Base-by-base conservation (phyloP, 30 jellyfish, hydroid and myxozoan species). In the Aurelia aurita complex sp. Pacific region DNA sequence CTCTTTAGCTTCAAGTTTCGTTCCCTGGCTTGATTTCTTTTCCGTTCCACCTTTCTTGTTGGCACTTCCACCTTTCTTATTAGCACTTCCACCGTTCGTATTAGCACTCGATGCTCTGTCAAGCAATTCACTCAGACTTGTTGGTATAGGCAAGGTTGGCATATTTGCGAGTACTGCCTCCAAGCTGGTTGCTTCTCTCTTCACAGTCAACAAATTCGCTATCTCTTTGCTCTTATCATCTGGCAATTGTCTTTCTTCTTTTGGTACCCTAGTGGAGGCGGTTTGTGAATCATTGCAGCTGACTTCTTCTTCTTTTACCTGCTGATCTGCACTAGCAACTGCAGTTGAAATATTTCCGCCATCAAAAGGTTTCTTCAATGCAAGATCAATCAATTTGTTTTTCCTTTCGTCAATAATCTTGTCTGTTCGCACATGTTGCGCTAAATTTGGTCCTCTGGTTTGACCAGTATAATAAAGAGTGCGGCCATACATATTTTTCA, bases 401-500 rank as follows among this genome's bases (percentile, higher is more conserved):
- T 46, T 9, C 14, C 15, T 7, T 3, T 32, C 57, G 9, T 51
- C 83, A n/a, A 69, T 69, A 14, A 81, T 69, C 52, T 81, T 81
- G 43, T 81, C 90, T 16, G 92, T 83, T 72, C 92, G 73, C 1
- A 83, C 79, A 42, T 83, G 92, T 8, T 69, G 85, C 10, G 85
- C 80, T 14, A 83, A 40, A 66, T 51, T 83, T 13, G 85, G 85
- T 59, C 92, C 83, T 40, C 57, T 46, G 6, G 40, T 71, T 50
- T 72, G 85, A 16, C 77, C 38, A 6, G 64, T 33, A 18, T 81
- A 64, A 71, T 83, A 83, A 33, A 83, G 68, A 4, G 92, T 71
- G 34, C 92, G 84, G 1, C 92, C 92, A 73, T 83, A 83, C 82
- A 83, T 83, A 50, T 83, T 83, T n/a, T 82, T 74, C 8, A 72